Percentiles rank a stretch among this genome's conserved stretches.
Evolutionary conservation across 2,888 invertebrate genomes (phyloP).

Genomic region (Bugulina stolonifera): DNA sequence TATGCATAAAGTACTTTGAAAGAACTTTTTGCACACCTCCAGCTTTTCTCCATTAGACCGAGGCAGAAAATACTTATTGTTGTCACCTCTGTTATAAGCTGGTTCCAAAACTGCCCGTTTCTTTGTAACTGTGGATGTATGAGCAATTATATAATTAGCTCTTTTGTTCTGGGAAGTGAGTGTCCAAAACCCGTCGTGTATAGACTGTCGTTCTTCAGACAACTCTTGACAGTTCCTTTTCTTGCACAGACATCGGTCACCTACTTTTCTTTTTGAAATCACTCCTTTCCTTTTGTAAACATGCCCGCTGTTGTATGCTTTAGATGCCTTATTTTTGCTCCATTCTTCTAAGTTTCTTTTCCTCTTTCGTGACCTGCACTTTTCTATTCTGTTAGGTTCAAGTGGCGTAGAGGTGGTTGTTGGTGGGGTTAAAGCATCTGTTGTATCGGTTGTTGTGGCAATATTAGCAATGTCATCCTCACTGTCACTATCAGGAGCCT

Average conservation of each 20-base stretch:
- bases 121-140: background rate
- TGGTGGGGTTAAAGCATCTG: background rate
- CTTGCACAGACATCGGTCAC: background rate
- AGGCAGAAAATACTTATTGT: background rate
- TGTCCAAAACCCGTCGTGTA: background rate
- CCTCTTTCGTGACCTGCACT: background rate
- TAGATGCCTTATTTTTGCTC: background rate
- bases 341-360: background rate
- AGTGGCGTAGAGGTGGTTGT: background rate
- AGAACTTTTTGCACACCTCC: background rate
- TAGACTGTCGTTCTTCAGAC: background rate
- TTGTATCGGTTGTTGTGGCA: too few relatives aligned
- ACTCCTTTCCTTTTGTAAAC: background rate
- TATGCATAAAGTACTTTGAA: background rate
- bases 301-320: background rate
- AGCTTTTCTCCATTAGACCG: background rate
- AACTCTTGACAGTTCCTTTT: background rate
- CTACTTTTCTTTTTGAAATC: background rate
- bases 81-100: background rate
- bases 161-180: background rate
- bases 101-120: background rate
- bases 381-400: background rate
- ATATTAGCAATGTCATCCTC: background rate
- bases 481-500: background rate
- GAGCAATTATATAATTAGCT: background rate